phyloP scores from a whole-genome alignment of 1,140 invertebrate species.

The Scylla paramamosain region DNA sequence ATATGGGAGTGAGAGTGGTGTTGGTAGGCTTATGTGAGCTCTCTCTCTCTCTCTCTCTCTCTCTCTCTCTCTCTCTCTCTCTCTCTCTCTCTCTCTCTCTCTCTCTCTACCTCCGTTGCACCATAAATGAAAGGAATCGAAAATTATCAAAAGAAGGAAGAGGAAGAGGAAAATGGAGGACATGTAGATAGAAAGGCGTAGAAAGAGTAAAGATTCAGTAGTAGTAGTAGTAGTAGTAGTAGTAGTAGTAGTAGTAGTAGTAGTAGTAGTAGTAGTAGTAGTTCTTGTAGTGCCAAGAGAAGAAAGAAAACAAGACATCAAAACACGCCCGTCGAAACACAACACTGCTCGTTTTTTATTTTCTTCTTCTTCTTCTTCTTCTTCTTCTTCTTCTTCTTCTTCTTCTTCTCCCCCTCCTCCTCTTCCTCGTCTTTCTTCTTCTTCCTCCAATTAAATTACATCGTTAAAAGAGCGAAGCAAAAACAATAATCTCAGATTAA shows the following conservation, averaged over 20 bases:
- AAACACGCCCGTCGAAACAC: neutral
- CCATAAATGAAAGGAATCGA: neutral
- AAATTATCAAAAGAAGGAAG: no score
- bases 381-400: neutral
- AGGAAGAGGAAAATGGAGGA: no score
- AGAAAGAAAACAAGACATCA: neutral
- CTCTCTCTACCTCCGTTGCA: slow-evolving; percentile 32
- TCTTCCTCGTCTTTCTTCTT: neutral
- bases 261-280: no score
- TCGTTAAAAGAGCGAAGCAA: neutral
- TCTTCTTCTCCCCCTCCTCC: neutral
- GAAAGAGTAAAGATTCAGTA: no score
- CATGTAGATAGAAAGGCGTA: no score
- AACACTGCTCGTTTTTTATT: neutral
- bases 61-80: slow-evolving; percentile 39
- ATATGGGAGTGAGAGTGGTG: neutral
- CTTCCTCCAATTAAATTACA: neutral
- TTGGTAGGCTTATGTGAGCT: neutral
- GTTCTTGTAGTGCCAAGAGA: no score
- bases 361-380: neutral
- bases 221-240: no score
- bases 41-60: slow-evolving; percentile 53
- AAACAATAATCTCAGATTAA: neutral
- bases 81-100: slow-evolving; percentile 28
- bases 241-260: no score